phyloP scores from a whole-genome alignment of 2,888 invertebrate species.

The Mythimna albipuncta region DNA sequence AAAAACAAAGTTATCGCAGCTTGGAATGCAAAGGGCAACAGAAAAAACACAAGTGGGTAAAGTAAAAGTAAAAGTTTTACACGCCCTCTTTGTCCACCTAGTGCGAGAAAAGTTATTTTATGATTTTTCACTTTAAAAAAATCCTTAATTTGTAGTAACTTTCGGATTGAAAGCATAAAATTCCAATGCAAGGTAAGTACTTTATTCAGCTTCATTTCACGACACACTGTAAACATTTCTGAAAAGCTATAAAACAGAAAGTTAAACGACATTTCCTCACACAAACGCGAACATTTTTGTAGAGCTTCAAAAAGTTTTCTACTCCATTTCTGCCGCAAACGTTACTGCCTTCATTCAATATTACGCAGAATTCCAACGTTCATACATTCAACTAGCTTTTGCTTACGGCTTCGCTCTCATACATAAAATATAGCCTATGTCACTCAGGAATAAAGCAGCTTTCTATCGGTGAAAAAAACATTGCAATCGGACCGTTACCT shows the following conservation, averaged over 20 bases:
- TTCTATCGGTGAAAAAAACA: too few relatives aligned
- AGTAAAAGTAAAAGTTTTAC: too few relatives aligned
- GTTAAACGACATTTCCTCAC: conserved; percentile 1
- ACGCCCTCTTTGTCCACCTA: too few relatives aligned
- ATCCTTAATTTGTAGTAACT: not conserved
- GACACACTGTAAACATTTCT: conserved; percentile 3
- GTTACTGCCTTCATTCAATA: not conserved
- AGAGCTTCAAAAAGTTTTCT: conserved; percentile 8
- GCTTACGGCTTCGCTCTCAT: too few relatives aligned
- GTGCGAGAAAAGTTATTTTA: too few relatives aligned
- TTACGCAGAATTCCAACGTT: not conserved
- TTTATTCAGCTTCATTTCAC: not conserved
- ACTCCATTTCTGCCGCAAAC: conserved; percentile 16
- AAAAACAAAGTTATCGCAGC: too few relatives aligned
- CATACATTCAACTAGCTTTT: not conserved
- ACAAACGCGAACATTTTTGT: conserved; percentile 8
- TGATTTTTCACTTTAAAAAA: too few relatives aligned
- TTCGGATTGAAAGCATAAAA: not conserved
- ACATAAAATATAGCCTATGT: too few relatives aligned
- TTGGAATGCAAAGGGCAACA: too few relatives aligned
- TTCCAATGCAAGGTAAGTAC: not conserved
- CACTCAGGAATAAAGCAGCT: too few relatives aligned
- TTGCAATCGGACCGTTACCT: too few relatives aligned
- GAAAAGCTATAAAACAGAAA: conserved; percentile 12
- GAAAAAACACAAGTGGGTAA: too few relatives aligned